Percentiles rank a stretch among this genome's conserved stretches.
These are phyloP conservation scores for Eubucco bourcierii DNA, from an alignment of 2,113 vertebrate genomes.

Conservation along the genomic window DNA sequence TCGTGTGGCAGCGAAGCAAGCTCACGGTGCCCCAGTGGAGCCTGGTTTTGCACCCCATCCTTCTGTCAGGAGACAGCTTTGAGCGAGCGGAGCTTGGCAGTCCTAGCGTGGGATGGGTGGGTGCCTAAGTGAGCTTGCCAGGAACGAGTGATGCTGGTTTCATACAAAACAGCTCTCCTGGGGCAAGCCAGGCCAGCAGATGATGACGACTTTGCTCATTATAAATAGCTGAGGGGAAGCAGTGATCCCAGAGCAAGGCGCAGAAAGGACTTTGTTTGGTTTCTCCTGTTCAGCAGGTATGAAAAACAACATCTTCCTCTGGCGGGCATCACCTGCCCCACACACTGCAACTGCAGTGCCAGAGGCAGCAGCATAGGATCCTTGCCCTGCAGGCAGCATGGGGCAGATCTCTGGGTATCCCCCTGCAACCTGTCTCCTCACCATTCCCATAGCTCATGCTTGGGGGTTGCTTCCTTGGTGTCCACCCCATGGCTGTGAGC, in stretches of 20 bases:
- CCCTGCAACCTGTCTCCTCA: accelerated
- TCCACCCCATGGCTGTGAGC: accelerated
- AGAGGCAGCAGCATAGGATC: neutral
- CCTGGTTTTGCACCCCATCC: neutral
- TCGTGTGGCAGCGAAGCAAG: accelerated
- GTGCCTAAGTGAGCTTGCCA: neutral
- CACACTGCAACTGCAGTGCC: neutral
- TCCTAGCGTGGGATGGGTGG: neutral
- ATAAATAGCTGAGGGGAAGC: neutral
- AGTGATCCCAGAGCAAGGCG: neutral
- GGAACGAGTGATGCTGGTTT: neutral
- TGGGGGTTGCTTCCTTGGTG: neutral
- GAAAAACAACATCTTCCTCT: neutral
- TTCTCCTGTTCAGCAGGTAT: conserved; percentile 34
- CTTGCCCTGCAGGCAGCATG: neutral
- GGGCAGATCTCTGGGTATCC: neutral
- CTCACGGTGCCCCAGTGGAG: accelerated
- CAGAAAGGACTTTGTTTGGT: neutral
- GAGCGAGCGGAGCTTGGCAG: neutral
- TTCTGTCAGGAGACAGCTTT: neutral
- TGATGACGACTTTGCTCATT: neutral
- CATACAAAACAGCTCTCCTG: neutral
- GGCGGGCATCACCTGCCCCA: neutral
- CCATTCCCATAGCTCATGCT: accelerated
- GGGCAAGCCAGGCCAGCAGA: neutral